Evolutionary conservation across 2,797 vertebrate genomes (phyloP).

Genomic region (Notolabrus celidotus): DNA sequence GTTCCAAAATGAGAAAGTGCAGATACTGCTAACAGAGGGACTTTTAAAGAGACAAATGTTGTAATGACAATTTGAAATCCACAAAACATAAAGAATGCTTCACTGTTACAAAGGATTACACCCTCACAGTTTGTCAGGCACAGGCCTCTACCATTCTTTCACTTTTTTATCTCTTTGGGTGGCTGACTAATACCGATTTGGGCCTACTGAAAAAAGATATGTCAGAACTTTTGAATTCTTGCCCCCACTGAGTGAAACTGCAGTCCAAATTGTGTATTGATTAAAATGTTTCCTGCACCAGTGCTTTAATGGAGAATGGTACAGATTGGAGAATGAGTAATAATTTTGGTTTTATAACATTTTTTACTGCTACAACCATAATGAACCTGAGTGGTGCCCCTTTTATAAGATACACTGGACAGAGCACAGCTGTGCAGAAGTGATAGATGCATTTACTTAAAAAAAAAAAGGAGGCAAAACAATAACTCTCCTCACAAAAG

Average conservation of each 20-base stretch:
- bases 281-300: background rate
- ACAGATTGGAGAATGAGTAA: background rate
- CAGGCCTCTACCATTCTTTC: background rate
- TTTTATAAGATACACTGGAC: background rate
- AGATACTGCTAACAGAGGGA: constrained; percentile 26
- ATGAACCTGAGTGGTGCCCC: background rate
- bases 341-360: background rate
- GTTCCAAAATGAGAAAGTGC: constrained; percentile 34
- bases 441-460: background rate
- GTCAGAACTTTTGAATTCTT: background rate
- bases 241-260: background rate
- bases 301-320: background rate
- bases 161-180: background rate
- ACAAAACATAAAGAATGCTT: constrained; percentile 13
- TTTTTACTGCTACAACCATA: constrained; percentile 1
- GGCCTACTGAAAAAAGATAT: background rate
- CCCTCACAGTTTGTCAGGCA: background rate
- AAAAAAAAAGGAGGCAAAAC: no score
- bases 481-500: no score
- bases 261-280: background rate
- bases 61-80: constrained; percentile 19
- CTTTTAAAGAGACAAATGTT: constrained; percentile 39
- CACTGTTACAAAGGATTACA: background rate
- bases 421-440: background rate
- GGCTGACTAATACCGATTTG: background rate